phyloP scores from a whole-genome alignment of 2,113 vertebrate genomes.

The Numida meleagris region DNA sequence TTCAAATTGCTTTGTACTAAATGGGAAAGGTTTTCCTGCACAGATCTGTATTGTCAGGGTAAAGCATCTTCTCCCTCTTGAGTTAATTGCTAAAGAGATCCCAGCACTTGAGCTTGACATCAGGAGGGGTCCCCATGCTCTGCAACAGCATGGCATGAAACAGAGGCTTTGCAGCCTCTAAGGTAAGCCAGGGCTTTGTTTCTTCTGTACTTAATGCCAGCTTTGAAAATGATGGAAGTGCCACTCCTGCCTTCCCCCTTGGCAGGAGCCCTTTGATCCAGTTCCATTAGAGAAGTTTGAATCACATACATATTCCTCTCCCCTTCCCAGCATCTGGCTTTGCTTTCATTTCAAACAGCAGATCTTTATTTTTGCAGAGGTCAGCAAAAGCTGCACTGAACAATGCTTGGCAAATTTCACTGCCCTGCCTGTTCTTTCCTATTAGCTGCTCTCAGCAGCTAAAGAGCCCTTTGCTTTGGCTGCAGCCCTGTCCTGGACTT shows the following conservation, averaged over 20 bases:
- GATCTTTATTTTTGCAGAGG: not conserved
- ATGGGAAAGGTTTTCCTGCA: not conserved
- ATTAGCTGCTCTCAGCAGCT: not conserved
- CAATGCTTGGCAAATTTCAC: not conserved
- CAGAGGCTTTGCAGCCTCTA: not conserved
- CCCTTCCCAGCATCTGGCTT: not conserved
- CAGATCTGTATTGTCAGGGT: not conserved
- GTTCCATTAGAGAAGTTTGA: not conserved
- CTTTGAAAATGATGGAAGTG: not conserved
- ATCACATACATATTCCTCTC: not conserved
- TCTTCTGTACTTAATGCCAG: fast-evolving
- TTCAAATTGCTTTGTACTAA: not conserved
- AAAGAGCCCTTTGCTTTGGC: not conserved
- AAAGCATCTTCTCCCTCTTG: not conserved
- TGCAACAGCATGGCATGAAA: not conserved
- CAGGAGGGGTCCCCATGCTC: not conserved
- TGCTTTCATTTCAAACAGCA: not conserved
- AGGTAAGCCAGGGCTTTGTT: not conserved
- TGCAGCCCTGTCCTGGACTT: not conserved
- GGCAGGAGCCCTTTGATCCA: slow-evolving; percentile 16
- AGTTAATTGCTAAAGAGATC: not conserved
- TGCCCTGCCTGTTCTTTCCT: not conserved
- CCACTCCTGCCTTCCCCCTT: not conserved
- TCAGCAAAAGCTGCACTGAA: not conserved
- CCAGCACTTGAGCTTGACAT: not conserved